A percentile compares a stretch with the other conserved stretches of the same genome.
phyloP scores from a whole-genome alignment of 2,888 invertebrate genomes.

The Villa cingulata region DNA sequence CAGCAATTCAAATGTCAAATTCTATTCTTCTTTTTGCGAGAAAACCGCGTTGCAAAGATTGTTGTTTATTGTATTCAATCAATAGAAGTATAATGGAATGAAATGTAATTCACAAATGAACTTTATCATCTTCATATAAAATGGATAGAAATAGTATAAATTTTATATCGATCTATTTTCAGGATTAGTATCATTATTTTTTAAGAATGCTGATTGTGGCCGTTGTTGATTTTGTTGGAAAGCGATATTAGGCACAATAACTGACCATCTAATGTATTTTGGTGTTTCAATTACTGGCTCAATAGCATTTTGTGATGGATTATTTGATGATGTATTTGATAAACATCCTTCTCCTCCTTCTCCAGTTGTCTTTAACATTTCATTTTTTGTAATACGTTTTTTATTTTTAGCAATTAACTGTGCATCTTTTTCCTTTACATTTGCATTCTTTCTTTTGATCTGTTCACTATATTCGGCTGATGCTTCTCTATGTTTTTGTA shows the following conservation, averaged over 20 bases:
- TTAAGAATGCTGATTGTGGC: not conserved
- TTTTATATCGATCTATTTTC: not conserved
- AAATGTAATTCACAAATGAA: too few species aligned
- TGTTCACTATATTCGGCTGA: constrained; percentile 38
- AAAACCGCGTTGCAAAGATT: too few species aligned
- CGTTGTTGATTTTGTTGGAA: constrained; percentile 19
- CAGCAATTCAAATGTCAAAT: too few species aligned
- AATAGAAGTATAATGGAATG: too few species aligned
- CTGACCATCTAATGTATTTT: constrained; percentile 29
- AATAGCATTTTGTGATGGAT: constrained; percentile 17
- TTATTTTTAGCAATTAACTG: constrained; percentile 28
- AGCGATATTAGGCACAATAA: constrained; percentile 31
- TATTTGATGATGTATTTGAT: too few species aligned
- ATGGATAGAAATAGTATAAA: too few species aligned
- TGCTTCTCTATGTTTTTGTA: constrained; percentile 37
- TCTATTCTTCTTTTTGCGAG: too few species aligned
- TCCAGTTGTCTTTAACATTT: constrained; percentile 24
- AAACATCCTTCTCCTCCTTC: constrained; percentile 17
- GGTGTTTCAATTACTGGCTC: constrained; percentile 26
- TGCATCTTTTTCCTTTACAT: constrained; percentile 30
- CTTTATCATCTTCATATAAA: too few species aligned
- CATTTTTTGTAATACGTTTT: too few species aligned
- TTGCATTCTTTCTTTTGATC: constrained; percentile 32
- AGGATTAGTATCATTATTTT: not conserved
- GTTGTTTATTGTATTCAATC: too few species aligned